phyloP scores from a whole-genome alignment of 2,113 vertebrate species.

The Gracilinanus agilis region DNA sequence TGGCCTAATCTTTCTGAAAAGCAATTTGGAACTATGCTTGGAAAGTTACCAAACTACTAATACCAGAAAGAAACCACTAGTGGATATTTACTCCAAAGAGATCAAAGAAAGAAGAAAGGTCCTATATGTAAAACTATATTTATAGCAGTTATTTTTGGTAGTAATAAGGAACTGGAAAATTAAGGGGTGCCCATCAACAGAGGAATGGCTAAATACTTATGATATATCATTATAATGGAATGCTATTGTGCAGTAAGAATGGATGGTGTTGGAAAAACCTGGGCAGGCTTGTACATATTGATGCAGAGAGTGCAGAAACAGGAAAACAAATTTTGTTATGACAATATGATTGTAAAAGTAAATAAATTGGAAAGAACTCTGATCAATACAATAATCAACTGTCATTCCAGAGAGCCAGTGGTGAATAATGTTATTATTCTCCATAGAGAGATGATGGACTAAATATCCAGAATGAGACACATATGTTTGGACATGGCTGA shows the following conservation, averaged over 20 bases:
- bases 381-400: background rate
- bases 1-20: background rate
- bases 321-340: background rate
- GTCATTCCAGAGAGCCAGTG: background rate
- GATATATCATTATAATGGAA: background rate
- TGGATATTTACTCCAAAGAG: background rate
- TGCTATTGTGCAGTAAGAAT: background rate
- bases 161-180: background rate
- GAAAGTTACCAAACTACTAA: background rate
- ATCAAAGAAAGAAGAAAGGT: background rate
- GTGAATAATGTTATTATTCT: background rate
- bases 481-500: background rate
- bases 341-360: background rate
- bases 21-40: background rate
- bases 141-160: background rate
- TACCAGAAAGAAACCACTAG: background rate
- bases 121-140: background rate
- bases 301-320: background rate
- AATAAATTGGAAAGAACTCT: background rate
- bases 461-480: background rate
- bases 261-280: background rate
- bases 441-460: background rate
- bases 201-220: background rate
- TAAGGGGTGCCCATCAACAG: background rate
- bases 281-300: background rate